These are phyloP conservation scores for Scartelaos histophorus DNA, from an alignment of 2,113 vertebrate genomes.

Conservation along the genomic window DNA sequence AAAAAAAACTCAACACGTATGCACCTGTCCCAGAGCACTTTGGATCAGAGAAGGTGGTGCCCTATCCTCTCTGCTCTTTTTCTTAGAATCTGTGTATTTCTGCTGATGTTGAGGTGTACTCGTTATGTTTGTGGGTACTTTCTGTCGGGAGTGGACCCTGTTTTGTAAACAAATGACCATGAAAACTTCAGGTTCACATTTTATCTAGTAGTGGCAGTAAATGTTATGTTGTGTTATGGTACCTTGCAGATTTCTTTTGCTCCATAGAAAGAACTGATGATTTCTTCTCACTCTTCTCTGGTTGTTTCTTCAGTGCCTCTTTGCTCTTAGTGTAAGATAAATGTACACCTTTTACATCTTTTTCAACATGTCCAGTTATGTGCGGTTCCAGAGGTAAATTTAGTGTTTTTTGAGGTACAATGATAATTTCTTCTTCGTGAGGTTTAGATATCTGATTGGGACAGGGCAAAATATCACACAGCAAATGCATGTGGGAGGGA, in stretches of 20 bases:
- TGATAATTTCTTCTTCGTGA: not conserved
- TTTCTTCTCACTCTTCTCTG: conserved; percentile 31
- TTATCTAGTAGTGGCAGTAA: not conserved
- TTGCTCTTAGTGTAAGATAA: not conserved
- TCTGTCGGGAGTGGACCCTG: conserved; percentile 26
- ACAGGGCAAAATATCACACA: conserved; percentile 69
- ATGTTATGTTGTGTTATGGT: not conserved
- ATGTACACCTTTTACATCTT: conserved; percentile 1
- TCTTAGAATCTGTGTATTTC: conserved; percentile 12
- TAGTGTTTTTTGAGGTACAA: conserved; percentile 4
- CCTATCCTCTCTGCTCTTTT: conserved; percentile 16
- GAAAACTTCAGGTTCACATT: conserved; percentile 2
- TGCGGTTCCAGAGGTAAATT: conserved; percentile 7
- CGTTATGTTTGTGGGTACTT: conserved; percentile 31
- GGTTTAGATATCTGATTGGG: conserved; percentile 26
- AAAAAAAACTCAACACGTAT: not conserved
- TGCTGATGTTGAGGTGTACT: conserved; percentile 31
- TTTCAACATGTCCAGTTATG: conserved; percentile 26
- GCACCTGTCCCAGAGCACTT: conserved; percentile 75
- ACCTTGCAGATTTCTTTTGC: conserved; percentile 66
- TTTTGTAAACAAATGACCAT: conserved; percentile 15
- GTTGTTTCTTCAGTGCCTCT: conserved; percentile 16
- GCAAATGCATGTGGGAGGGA: conserved; percentile 67
- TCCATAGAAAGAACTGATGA: conserved; percentile 13
- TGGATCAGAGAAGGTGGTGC: conserved; percentile 68